Percentiles rank a stretch among this genome's conserved stretches.
Conservation (phyloP, 2,113 vertebrate genomes). For the Eretmochelys imbricata region DNA sequence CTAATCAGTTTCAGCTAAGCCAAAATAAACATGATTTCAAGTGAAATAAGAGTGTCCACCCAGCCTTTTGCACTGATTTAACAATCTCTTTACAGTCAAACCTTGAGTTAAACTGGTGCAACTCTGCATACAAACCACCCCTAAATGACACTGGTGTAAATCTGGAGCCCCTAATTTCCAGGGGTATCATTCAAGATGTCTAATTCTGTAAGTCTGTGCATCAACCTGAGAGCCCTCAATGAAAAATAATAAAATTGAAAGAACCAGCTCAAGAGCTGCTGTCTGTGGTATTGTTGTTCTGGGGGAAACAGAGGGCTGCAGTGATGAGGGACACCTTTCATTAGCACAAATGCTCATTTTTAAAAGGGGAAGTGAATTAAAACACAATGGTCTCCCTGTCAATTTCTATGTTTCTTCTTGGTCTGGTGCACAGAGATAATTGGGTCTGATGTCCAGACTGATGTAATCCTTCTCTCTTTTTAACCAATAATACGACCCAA, state of each 20-base stretch:
- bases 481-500: background rate
- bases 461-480: background rate
- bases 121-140: background rate
- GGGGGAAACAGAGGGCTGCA: background rate
- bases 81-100: background rate
- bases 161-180: background rate
- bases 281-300: background rate
- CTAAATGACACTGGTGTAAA: background rate
- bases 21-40: background rate
- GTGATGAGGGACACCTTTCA: background rate
- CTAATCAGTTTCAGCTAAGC: background rate
- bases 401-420: background rate
- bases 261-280: too few relatives aligned
- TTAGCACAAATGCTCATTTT: too few relatives aligned
- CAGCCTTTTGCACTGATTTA: background rate
- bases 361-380: too few relatives aligned
- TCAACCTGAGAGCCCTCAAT: background rate
- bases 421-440: background rate
- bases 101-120: background rate
- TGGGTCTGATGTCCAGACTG: background rate
- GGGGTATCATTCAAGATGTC: background rate
- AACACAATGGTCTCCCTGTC: background rate
- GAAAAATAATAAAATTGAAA: too few relatives aligned
- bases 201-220: background rate
- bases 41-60: background rate